Conservation (phyloP, 2,888 invertebrate genomes). For the Noctua comes region DNA sequence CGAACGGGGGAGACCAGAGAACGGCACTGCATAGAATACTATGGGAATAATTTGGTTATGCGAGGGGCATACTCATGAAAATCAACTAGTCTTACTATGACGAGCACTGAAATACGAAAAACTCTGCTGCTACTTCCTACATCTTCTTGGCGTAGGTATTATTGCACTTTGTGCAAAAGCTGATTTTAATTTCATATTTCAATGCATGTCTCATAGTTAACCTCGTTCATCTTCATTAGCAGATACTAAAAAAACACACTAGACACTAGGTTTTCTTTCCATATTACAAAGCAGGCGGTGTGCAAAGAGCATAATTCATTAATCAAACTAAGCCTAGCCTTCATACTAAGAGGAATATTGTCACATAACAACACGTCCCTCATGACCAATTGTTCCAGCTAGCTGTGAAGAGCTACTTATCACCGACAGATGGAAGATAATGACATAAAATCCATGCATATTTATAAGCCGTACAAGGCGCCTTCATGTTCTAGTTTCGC, state of each 20-base stretch:
- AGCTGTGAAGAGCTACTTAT: conserved; percentile 18
- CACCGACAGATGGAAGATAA: conserved; percentile 41
- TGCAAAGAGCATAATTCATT: not conserved
- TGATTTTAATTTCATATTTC: not conserved
- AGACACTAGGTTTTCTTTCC: not conserved
- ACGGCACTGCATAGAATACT: not conserved
- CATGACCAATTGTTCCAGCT: conserved; percentile 10
- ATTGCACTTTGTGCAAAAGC: not conserved
- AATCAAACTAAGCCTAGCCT: conserved; percentile 25
- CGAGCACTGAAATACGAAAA: not conserved
- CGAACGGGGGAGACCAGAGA: not conserved
- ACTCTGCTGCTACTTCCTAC: not conserved
- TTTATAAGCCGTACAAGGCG: conserved; percentile 34
- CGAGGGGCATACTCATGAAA: not conserved
- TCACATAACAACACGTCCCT: conserved; percentile 16
- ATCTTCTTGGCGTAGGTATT: not conserved
- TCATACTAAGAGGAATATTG: not conserved
- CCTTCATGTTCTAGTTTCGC: conserved; percentile 37
- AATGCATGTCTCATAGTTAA: not conserved
- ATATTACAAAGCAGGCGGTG: not conserved
- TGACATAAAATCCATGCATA: conserved; percentile 52
- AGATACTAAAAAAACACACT: not conserved
- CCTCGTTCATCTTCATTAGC: not conserved
- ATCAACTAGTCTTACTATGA: not conserved
- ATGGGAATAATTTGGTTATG: not conserved